Percentiles rank a stretch among this genome's conserved stretches.
phyloP scores from a whole-genome alignment of 2,888 invertebrate species.

The Polia nebulosa region DNA sequence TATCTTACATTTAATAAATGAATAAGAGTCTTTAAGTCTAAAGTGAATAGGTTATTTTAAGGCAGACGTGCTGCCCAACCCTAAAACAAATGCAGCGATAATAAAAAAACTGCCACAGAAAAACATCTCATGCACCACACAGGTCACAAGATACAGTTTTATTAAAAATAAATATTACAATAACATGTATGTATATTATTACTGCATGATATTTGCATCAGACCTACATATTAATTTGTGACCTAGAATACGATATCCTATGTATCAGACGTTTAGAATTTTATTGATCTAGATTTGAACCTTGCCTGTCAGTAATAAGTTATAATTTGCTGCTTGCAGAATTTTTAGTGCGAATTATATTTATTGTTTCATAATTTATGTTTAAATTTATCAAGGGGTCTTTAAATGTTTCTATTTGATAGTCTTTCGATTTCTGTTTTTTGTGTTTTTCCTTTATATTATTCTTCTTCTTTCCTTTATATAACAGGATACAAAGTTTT shows the following conservation, averaged over 20 bases:
- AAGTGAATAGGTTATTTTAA: too few species aligned
- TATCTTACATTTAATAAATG: too few species aligned
- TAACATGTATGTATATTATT: constrained; percentile 38
- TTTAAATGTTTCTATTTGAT: constrained; percentile 18
- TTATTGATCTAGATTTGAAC: constrained; percentile 50
- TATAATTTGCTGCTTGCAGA: constrained; percentile 27
- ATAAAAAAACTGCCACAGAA: background rate
- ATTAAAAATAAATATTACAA: constrained; percentile 35
- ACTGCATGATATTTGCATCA: constrained; percentile 40
- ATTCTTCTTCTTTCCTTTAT: background rate
- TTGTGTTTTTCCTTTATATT: too few species aligned
- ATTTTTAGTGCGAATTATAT: constrained; percentile 40
- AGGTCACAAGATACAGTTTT: constrained; percentile 19
- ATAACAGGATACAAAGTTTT: too few species aligned
- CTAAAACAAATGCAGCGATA: background rate
- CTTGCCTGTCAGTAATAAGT: constrained; percentile 20
- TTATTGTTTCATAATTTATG: constrained; percentile 43
- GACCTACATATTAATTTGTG: constrained; percentile 45
- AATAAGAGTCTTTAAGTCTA: too few species aligned
- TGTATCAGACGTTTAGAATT: constrained; percentile 39
- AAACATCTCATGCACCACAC: background rate
- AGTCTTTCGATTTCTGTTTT: background rate
- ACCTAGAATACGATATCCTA: constrained; percentile 57
- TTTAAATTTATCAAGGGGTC: constrained; percentile 21
- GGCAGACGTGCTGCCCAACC: too few species aligned